A percentile compares a stretch with the other conserved stretches of the same genome.
phyloP scores from a whole-genome alignment of 2,888 invertebrate species.

The Pristionchus mayeri region DNA sequence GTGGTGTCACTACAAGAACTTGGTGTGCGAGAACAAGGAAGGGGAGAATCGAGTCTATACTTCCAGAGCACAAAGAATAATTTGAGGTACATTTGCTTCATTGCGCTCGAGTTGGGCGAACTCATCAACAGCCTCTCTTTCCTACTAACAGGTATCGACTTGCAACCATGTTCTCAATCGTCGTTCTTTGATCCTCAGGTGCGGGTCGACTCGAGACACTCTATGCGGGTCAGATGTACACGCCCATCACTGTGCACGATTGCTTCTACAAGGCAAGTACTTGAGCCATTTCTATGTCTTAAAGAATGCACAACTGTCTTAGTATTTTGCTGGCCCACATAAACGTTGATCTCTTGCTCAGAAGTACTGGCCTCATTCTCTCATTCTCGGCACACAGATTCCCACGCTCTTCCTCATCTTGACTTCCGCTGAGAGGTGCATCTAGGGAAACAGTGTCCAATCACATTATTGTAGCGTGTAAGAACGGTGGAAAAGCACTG shows the following conservation, averaged over 20 bases:
- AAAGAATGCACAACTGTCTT: neutral
- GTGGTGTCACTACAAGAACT: too few species aligned
- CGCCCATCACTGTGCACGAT: slow-evolving; percentile 55
- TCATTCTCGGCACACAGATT: slow-evolving; percentile 68
- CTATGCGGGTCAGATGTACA: slow-evolving; percentile 51
- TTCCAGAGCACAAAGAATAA: neutral
- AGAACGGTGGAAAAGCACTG: too few species aligned
- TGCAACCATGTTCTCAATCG: too few species aligned
- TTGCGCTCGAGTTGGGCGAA: slow-evolving; percentile 65
- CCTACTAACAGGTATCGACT: slow-evolving; percentile 38
- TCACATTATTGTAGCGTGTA: too few species aligned
- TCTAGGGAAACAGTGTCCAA: too few species aligned
- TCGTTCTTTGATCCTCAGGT: neutral
- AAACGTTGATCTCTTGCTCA: slow-evolving; percentile 43
- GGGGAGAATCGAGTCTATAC: too few species aligned
- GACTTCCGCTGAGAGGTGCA: slow-evolving; percentile 62
- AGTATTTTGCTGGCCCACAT: too few species aligned
- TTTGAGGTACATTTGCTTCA: slow-evolving; percentile 57
- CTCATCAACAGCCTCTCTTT: slow-evolving; percentile 63
- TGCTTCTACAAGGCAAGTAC: slow-evolving; percentile 53
- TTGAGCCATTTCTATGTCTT: neutral
- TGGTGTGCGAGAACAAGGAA: too few species aligned
- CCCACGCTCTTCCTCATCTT: slow-evolving; percentile 66
- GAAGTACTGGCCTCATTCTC: slow-evolving; percentile 65
- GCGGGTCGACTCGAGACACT: slow-evolving; percentile 38